Evolutionary conservation across 2,113 vertebrate genomes (phyloP).

Genomic region (Cyphomyrus plagiostoma): DNA sequence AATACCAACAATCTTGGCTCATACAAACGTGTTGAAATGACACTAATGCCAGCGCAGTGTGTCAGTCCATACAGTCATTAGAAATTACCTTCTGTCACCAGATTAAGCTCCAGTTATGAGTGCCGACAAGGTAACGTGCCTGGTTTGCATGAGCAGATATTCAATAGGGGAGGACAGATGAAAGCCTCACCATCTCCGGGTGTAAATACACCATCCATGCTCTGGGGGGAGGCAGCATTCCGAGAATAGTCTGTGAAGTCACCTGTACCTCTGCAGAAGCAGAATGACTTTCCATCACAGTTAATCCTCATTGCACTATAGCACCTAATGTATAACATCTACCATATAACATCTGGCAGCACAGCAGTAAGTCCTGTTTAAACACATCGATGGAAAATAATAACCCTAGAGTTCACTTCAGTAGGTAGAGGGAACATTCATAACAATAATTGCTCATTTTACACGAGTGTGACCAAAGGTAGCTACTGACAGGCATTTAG

Average conservation of each 20-base stretch:
- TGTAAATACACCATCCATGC: constrained; percentile 86
- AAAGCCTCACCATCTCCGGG: constrained; percentile 66
- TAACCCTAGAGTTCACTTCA: neutral
- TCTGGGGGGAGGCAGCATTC: constrained; percentile 80
- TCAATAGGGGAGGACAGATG: neutral
- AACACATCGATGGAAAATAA: neutral
- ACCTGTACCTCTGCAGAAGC: constrained; percentile 62
- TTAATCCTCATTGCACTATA: neutral
- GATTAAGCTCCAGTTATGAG: neutral
- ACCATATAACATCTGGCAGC: neutral
- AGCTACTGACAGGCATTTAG: neutral
- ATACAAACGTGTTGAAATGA: neutral
- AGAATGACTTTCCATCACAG: neutral
- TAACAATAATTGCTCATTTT: neutral
- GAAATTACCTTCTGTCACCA: neutral
- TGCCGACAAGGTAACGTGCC: neutral
- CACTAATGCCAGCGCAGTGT: neutral
- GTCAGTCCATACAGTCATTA: neutral
- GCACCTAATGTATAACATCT: neutral
- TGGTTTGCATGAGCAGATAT: neutral
- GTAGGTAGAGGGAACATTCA: neutral
- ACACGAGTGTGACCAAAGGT: neutral
- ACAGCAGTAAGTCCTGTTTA: neutral
- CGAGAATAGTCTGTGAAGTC: constrained; percentile 82
- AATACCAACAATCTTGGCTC: neutral